Evolutionary conservation across 2,113 vertebrate species (phyloP).

Genomic region (Sterna hirundo): DNA sequence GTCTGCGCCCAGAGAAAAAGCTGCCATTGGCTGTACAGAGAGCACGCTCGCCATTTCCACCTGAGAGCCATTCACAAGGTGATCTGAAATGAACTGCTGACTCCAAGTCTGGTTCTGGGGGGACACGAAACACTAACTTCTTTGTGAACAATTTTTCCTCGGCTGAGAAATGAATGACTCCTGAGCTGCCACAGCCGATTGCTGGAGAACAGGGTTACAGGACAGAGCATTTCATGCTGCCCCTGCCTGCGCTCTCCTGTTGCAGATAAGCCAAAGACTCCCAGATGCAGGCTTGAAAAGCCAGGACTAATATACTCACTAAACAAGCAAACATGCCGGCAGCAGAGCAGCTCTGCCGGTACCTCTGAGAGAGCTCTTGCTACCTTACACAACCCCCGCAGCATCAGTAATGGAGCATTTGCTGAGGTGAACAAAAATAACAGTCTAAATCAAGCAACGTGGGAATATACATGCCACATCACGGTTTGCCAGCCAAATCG

Average conservation of each 20-base stretch:
- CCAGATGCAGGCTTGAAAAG: background rate
- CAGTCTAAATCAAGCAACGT: background rate
- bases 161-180: background rate
- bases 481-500: background rate
- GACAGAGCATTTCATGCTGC: background rate
- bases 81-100: background rate
- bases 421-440: background rate
- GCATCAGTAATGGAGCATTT: background rate
- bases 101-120: background rate
- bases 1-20: background rate
- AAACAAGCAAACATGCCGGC: background rate
- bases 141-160: background rate
- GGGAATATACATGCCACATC: background rate
- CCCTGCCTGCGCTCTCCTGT: background rate
- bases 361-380: background rate
- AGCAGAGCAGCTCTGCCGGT: accelerated
- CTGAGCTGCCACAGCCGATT: accelerated
- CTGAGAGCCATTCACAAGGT: background rate
- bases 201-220: background rate
- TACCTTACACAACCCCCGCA: background rate
- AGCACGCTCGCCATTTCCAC: background rate
- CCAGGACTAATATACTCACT: background rate
- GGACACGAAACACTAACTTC: accelerated
- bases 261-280: background rate
- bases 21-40: background rate